Percentiles rank a stretch among this genome's conserved stretches.
Evolutionary conservation across 2,888 invertebrate genomes (phyloP).

Genomic region (Epsilonema sp.): DNA sequence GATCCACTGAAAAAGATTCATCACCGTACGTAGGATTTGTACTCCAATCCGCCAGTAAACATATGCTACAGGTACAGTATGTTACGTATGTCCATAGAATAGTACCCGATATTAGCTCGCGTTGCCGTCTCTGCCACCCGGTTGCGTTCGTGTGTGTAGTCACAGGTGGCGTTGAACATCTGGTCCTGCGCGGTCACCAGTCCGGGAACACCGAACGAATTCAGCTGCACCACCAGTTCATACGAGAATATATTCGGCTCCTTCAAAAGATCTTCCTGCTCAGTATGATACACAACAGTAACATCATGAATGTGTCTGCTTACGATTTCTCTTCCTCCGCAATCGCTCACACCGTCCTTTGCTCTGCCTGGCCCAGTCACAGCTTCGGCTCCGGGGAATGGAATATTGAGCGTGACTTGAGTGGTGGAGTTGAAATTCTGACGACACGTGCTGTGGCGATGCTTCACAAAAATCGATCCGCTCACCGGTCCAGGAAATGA

Average conservation of each 20-base stretch:
- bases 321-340: conserved; percentile 21
- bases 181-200: conserved; percentile 22
- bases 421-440: conserved; percentile 4
- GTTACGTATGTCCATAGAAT: too few species aligned
- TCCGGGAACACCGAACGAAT: conserved; percentile 18
- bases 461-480: conserved; percentile 23
- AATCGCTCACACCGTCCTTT: conserved; percentile 16
- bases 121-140: too few species aligned
- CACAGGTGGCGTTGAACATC: conserved; percentile 25
- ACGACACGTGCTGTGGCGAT: conserved; percentile 10
- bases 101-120: too few species aligned
- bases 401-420: conserved; percentile 18
- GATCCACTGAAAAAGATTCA: too few species aligned
- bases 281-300: too few species aligned
- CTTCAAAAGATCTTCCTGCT: too few species aligned
- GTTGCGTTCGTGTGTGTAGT: too few species aligned
- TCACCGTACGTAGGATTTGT: too few species aligned
- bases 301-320: too few species aligned
- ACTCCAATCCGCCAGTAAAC: too few species aligned
- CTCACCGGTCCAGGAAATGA: conserved; percentile 16
- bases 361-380: too few species aligned
- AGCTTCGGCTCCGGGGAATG: conserved; percentile 14
- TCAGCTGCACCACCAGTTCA: conserved; percentile 22
- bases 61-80: too few species aligned
- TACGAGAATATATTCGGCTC: conserved; percentile 20